phyloP scores from a whole-genome alignment of 2,888 invertebrate species.

The Strigamia maritima region DNA sequence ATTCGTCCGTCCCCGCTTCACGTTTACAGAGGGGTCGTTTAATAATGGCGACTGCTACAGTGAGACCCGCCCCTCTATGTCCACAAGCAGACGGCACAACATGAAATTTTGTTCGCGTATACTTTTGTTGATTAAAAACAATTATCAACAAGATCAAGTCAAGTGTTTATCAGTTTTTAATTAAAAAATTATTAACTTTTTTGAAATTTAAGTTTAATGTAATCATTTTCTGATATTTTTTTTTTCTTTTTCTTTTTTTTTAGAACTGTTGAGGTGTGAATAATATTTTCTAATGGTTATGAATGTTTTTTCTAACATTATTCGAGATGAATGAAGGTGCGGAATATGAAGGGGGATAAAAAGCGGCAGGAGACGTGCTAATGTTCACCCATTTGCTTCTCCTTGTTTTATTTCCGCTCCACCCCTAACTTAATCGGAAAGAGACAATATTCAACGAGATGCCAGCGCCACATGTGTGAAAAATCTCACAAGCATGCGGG shows the following conservation, averaged over 20 bases:
- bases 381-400: conserved; percentile 7
- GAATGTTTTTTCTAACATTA: not conserved
- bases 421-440: conserved; percentile 7
- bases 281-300: not conserved
- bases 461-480: conserved; percentile 23
- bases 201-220: not conserved
- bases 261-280: not conserved
- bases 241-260: no score
- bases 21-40: conserved; percentile 7
- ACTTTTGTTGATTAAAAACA: no score
- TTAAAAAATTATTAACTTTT: not conserved
- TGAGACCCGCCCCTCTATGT: not conserved
- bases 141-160: no score
- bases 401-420: not conserved
- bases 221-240: no score
- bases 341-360: conserved; percentile 18
- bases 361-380: conserved; percentile 7
- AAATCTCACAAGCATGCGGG: conserved; percentile 1
- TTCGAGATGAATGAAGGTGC: not conserved
- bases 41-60: conserved; percentile 5
- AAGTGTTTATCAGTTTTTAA: no score
- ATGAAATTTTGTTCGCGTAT: not conserved
- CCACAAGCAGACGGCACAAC: not conserved
- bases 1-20: conserved; percentile 14
- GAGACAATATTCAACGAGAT: conserved; percentile 23